Base-by-base conservation (phyloP, 1,140 invertebrate genomes). In the Bacillus rossius region DNA sequence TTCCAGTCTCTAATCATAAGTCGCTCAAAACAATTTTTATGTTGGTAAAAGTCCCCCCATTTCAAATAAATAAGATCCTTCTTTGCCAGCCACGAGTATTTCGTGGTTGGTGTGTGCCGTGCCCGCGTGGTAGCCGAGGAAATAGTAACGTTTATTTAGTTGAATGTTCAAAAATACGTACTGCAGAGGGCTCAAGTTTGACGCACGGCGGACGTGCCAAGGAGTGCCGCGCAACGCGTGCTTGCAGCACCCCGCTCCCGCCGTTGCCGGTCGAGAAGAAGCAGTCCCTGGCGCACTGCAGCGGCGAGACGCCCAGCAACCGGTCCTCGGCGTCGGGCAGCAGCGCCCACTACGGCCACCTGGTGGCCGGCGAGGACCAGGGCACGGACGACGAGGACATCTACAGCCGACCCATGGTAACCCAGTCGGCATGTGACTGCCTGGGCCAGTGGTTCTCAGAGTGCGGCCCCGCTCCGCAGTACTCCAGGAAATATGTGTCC, bases 161-260 rank as follows among this genome's bases (percentile, higher is more conserved):
- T n/a, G n/a, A 10, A 29, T 23, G 10, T 43, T 10, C 8, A 43
- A 43, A 8, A 42, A 2, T 3, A 7, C 20, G 16, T 7, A 42
- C n/a, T 42, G 7, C 41, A n/a, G 19, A 42, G 41, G 41, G 2
- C 41, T 42, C 4, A 19, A 42, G 19, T 2, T n/a, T 19, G 19
- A 2, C n/a, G 7, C n/a, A 23, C 43, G 3, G 16, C 2, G 8
- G 13, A 23, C 23, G 16, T 3, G 37, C 49, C 26, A 23, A 38
- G 2, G 8, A 52, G 13, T 16, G 37, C 17, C 40, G 29, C 45
- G 43, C 48, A 59, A n/a, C n/a, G n/a, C n/a, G n/a, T n/a, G n/a
- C n/a, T 69, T 75, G 48, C 69, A 86, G 84, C 69, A 86, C 87
- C 7, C 87, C 87, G 14, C 67, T 89, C 55, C 86, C 87, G 42